phyloP scores from a whole-genome alignment of 92 coral and sea anemone species.

The Zoanthus gigantus region DNA sequence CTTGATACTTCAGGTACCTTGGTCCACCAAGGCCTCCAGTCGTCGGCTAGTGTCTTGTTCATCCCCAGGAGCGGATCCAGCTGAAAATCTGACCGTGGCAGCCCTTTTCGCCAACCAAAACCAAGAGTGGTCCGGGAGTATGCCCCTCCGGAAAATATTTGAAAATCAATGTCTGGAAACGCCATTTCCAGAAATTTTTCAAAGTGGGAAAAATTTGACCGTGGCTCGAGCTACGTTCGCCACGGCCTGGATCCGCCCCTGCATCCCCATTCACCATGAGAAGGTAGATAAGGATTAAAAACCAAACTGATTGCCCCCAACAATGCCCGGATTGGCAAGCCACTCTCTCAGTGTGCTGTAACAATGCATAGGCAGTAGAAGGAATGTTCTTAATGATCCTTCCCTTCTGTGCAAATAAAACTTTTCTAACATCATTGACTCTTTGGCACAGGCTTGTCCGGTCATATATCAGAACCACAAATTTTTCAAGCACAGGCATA shows the following conservation, averaged over 20 bases:
- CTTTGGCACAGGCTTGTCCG: conserved; percentile 37
- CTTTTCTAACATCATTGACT: conserved; percentile 52
- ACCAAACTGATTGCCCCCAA: conserved; percentile 56
- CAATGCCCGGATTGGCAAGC: conserved; percentile 55
- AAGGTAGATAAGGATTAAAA: conserved; percentile 32
- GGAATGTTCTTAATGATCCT: conserved; percentile 51
- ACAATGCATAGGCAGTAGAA: conserved; percentile 58
- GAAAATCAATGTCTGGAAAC: too few relatives aligned
- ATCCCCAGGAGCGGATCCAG: background rate
- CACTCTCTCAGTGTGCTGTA: conserved; percentile 54
- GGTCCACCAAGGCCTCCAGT: conserved; percentile 53
- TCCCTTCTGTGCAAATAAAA: conserved; percentile 57
- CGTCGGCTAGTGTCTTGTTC: conserved; percentile 42
- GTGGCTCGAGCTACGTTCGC: too few relatives aligned
- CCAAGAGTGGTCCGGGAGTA: too few relatives aligned
- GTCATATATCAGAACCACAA: conserved; percentile 51
- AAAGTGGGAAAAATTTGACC: too few relatives aligned
- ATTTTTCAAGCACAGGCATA: conserved; percentile 58
- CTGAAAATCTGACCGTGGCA: too few relatives aligned
- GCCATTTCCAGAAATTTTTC: too few relatives aligned
- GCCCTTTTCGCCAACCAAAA: too few relatives aligned
- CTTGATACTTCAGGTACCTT: conserved; percentile 60
- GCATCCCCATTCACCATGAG: conserved; percentile 50
- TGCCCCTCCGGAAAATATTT: too few relatives aligned
- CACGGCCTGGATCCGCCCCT: too few relatives aligned